phyloP scores from a whole-genome alignment of 2,888 invertebrate genomes.

The Coelogynopora nodosa region DNA sequence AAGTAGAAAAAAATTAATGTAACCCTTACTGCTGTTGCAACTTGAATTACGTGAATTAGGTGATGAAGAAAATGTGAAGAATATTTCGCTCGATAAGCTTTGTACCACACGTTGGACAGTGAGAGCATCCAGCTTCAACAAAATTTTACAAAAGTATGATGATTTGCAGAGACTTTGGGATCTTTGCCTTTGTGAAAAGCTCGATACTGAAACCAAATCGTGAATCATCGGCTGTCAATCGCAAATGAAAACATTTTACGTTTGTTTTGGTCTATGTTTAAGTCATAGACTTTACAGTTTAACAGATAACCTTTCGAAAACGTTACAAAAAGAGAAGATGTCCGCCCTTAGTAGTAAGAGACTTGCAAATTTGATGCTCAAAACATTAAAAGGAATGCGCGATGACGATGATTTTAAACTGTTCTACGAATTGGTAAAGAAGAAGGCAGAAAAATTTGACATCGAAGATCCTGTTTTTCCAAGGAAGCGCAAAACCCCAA shows the following conservation, averaged over 20 bases:
- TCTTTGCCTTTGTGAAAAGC: neutral
- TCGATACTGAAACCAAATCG: neutral
- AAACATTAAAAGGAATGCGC: slow-evolving; percentile 31
- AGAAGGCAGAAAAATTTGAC: slow-evolving; percentile 18
- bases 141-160: neutral
- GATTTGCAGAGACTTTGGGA: neutral
- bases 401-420: neutral
- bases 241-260: neutral
- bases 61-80: neutral
- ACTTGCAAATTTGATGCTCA: slow-evolving; percentile 1
- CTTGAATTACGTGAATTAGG: neutral
- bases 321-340: slow-evolving; percentile 21
- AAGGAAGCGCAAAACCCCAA: slow-evolving; percentile 18
- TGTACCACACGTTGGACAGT: neutral
- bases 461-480: slow-evolving; percentile 23
- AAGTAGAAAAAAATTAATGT: too few relatives aligned
- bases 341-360: slow-evolving; percentile 6
- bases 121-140: neutral
- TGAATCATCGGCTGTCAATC: neutral
- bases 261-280: neutral
- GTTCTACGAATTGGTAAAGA: slow-evolving; percentile 25
- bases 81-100: neutral
- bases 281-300: slow-evolving; percentile 31
- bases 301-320: slow-evolving; percentile 31
- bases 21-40: too few relatives aligned